A percentile compares a stretch with the other conserved stretches of the same genome.
Conservation (phyloP, 1,140 invertebrate species). For the Centruroides sculpturatus region DNA sequence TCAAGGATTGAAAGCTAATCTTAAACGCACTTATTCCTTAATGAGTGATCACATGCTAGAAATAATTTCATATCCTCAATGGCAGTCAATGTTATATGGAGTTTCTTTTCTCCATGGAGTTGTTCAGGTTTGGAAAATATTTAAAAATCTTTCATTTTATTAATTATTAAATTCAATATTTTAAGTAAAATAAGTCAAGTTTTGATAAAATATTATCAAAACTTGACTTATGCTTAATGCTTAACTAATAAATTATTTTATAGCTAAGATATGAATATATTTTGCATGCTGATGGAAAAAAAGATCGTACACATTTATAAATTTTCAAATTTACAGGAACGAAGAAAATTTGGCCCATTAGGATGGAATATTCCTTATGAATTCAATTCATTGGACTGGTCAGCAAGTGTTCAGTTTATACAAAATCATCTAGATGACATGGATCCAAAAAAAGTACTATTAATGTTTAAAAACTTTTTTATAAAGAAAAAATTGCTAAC, state of each 20-base stretch:
- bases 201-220: too few species aligned
- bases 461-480: background rate
- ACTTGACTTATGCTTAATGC: too few species aligned
- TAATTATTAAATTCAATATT: too few species aligned
- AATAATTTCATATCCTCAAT: conserved; percentile 33
- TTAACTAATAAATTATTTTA: too few species aligned
- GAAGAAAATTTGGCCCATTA: conserved; percentile 85
- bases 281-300: too few species aligned
- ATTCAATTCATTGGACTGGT: conserved; percentile 80
- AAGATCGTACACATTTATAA: background rate
- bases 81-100: conserved; percentile 35
- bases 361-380: conserved; percentile 96
- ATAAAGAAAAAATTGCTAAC: background rate
- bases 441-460: conserved; percentile 38
- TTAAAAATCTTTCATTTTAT: too few species aligned
- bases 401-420: conserved; percentile 27
- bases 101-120: conserved; percentile 30
- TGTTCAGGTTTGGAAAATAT: conserved; percentile 22
- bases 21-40: conserved; percentile 31
- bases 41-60: conserved; percentile 28
- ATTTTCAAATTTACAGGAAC: conserved; percentile 47
- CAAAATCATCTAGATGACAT: conserved; percentile 38
- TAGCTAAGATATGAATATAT: too few species aligned
- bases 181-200: too few species aligned
- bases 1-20: conserved; percentile 33